These are phyloP conservation scores for Aselliscus stoliczkanus DNA, from an alignment of 2,797 vertebrate species.

Conservation along the genomic window DNA sequence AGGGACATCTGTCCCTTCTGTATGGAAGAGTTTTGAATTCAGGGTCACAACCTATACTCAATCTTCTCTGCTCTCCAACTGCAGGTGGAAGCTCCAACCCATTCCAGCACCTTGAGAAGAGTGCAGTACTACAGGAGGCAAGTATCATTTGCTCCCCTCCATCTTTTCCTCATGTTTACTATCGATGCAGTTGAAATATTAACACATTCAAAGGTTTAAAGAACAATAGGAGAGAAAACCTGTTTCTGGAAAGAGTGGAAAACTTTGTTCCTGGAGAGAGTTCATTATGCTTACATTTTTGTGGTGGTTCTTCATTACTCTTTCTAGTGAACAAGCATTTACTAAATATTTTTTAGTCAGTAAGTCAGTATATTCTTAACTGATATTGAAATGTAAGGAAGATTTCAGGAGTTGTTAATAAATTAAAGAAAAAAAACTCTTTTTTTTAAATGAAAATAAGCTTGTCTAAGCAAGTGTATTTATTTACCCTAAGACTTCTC, in stretches of 20 bases:
- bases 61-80: background rate
- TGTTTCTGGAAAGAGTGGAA: background rate
- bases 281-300: background rate
- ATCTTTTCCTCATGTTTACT: background rate
- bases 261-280: background rate
- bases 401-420: background rate
- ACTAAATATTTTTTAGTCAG: background rate
- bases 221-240: background rate
- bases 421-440: background rate
- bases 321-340: background rate
- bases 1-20: background rate
- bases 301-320: background rate
- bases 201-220: background rate
- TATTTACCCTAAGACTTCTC: background rate
- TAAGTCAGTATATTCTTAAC: background rate
- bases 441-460: background rate
- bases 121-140: slow-evolving; percentile 87
- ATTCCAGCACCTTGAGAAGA: slow-evolving; percentile 87
- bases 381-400: background rate
- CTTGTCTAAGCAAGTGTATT: background rate
- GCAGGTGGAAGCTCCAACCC: slow-evolving; percentile 85
- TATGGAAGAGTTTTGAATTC: background rate
- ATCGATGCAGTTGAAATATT: background rate
- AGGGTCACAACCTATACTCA: background rate
- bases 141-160: slow-evolving; percentile 26